These are phyloP conservation scores for Heteronetta atricapilla DNA, from an alignment of 2,113 vertebrate genomes.

Conservation along the genomic window DNA sequence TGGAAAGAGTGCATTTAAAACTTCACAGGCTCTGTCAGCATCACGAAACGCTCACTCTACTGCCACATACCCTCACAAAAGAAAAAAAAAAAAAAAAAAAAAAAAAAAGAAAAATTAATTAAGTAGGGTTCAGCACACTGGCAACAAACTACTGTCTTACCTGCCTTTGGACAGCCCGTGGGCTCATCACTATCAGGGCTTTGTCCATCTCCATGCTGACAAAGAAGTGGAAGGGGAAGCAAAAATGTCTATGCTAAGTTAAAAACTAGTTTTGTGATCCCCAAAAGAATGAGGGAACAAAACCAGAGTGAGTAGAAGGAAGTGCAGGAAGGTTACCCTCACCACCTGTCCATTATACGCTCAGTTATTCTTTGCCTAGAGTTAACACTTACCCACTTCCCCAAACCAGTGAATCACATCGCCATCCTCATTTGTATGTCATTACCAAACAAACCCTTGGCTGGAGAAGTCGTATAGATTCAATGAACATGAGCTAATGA, in stretches of 20 bases:
- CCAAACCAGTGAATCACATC: neutral
- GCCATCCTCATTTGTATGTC: neutral
- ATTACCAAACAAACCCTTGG: neutral
- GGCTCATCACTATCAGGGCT: neutral
- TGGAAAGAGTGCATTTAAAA: neutral
- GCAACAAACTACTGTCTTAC: neutral
- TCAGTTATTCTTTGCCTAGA: neutral
- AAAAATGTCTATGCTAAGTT: neutral
- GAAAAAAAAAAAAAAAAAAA: neutral
- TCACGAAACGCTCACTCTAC: neutral
- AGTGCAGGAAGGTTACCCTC: neutral
- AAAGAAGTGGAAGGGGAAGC: neutral
- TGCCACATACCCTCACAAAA: neutral
- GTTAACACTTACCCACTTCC: neutral
- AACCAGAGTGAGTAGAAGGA: neutral
- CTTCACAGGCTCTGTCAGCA: neutral
- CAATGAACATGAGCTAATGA: neutral
- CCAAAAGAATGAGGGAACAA: neutral
- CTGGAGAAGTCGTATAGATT: neutral
- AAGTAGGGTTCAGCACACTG: neutral
- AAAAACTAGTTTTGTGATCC: neutral
- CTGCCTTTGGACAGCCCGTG: fast-evolving
- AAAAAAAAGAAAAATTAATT: neutral
- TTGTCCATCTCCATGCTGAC: neutral
- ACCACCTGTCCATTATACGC: fast-evolving